Conservation (phyloP, 2,797 vertebrate genomes). For the Podarcis siculus region DNA sequence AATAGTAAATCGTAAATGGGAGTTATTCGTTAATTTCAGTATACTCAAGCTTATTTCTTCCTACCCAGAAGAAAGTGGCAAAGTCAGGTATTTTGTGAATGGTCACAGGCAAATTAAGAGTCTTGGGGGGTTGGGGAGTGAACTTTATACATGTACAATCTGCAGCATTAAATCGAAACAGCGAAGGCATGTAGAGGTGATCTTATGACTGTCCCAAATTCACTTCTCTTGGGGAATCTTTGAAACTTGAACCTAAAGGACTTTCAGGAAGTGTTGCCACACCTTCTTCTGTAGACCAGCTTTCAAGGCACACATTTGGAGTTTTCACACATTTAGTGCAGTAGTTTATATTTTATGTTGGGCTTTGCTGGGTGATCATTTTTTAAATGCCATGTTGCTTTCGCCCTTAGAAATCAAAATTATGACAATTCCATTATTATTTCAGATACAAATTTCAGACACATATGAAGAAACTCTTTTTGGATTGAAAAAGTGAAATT, state of each 20-base stretch:
- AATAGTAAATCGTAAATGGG: neutral
- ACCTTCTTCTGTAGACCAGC: neutral
- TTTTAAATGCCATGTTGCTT: neutral
- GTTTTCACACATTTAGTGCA: neutral
- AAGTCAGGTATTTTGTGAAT: neutral
- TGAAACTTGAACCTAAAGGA: neutral
- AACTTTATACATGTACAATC: neutral
- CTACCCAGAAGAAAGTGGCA: neutral
- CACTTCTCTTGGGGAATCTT: neutral
- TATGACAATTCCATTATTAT: neutral
- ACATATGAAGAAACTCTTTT: neutral
- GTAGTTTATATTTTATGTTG: neutral
- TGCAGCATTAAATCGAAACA: neutral
- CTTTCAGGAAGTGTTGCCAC: neutral
- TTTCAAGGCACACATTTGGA: neutral
- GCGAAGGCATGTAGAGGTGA: neutral
- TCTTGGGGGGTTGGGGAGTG: neutral
- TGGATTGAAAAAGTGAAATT: neutral
- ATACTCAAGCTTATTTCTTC: neutral
- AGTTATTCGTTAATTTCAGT: neutral
- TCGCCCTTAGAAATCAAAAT: neutral
- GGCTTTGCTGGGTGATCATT: neutral
- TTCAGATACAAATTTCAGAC: neutral
- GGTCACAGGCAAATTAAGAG: neutral
- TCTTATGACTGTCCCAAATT: neutral